Base-by-base conservation (phyloP, 2,888 invertebrate genomes). In the Cartodere bifasciata region DNA sequence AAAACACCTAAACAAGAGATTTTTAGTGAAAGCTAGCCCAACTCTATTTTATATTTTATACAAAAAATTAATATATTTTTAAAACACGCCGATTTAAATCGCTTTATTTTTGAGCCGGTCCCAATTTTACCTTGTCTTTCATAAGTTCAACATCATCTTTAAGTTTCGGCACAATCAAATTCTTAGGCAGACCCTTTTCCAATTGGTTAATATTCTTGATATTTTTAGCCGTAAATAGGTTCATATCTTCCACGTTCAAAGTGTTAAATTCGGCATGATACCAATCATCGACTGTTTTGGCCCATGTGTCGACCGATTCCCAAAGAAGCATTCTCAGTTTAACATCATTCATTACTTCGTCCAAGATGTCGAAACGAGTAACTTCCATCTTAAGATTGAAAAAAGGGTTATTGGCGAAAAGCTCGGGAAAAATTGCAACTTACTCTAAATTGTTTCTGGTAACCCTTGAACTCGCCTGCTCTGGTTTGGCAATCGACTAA, bases 361-460 rank as follows among this genome's bases (percentile, higher is more conserved):
- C 85, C 39, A 91, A 63, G 36, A 77, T 71, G 42, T 87, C 87
- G 50, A 83, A 75, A 48, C 85, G 69, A 1, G 84, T 80, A 10
- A 87, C 75, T 48, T 88, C 87, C 40, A 90, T 72, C 76, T 85
- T 46, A 16, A 47, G 40, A 34, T 12, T 13, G 9, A 32, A 11
- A 9, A 23, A 7, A 7, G 6, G 24, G 9, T 5, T 23, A 11
- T 24, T 6, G 9, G 10, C n/a, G 7, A 30, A 29, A 28, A 6
- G 31, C 5, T 29, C 4, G 4, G 4, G 14, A 13, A 21, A 30
- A 28, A 22, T 9, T 28, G 9, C 29, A 16, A 39, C 38, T 42
- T 56, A 83, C 84, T 65, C 81, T 79, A 49, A 90, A 87, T 50
- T 80, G 74, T 53, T 82, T 86, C 56, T 91, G 90, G 63, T 84